These are phyloP conservation scores for Eolophus roseicapilla DNA, from an alignment of 2,113 vertebrate species.

Conservation along the genomic window DNA sequence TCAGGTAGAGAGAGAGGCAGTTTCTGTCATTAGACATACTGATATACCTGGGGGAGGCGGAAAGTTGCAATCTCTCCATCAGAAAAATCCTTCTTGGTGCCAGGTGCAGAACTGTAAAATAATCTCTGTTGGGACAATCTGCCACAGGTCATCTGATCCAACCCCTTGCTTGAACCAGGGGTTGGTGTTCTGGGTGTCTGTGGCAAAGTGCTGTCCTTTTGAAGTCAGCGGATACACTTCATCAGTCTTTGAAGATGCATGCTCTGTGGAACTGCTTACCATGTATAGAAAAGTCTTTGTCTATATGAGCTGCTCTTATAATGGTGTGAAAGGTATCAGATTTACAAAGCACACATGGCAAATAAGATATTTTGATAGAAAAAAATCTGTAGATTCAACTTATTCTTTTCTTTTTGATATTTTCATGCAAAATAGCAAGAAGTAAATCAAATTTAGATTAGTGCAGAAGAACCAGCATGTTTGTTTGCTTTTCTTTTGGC, in stretches of 20 bases:
- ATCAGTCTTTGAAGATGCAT: neutral
- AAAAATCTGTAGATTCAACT: neutral
- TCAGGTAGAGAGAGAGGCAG: neutral
- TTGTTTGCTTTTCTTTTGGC: neutral
- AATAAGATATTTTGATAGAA: neutral
- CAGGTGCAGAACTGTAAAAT: neutral
- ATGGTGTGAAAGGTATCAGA: neutral
- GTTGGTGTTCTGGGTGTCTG: neutral
- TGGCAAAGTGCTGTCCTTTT: rapidly evolving
- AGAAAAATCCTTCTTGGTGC: neutral
- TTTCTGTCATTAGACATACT: neutral
- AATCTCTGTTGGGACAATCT: neutral
- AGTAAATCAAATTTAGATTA: neutral
- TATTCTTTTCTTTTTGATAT: neutral
- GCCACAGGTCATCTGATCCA: neutral
- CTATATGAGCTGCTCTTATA: neutral
- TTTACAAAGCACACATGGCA: neutral
- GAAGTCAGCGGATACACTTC: neutral
- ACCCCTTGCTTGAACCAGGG: neutral
- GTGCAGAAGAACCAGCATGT: neutral
- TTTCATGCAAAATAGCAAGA: neutral
- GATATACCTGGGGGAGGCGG: neutral
- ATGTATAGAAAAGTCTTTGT: neutral
- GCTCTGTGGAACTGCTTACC: neutral
- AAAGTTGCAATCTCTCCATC: neutral